phyloP scores from a whole-genome alignment of 2,888 invertebrate species.

The Eupithecia subfuscata region DNA sequence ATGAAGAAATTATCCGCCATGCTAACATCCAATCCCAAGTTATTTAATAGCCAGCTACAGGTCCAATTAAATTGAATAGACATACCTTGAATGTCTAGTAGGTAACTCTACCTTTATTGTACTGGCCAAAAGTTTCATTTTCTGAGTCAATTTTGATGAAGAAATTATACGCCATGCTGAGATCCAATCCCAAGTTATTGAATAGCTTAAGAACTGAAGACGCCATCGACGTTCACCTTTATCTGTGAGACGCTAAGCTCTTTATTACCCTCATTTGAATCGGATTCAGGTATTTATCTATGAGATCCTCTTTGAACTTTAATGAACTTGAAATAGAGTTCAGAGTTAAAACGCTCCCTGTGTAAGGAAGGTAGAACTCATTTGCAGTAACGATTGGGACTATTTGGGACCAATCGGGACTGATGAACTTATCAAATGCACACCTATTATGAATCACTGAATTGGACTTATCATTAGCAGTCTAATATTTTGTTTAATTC shows the following conservation, averaged over 20 bases:
- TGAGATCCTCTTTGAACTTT: constrained; percentile 11
- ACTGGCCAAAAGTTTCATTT: neutral
- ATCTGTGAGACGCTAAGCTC: constrained; percentile 19
- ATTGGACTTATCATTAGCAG: constrained; percentile 4
- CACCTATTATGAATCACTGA: constrained; percentile 23
- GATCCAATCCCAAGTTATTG: constrained; percentile 23
- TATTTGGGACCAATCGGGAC: constrained; percentile 22
- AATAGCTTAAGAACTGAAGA: constrained; percentile 21
- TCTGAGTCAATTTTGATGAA: neutral
- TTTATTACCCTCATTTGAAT: constrained; percentile 31
- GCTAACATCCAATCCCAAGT: constrained; percentile 13
- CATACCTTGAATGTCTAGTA: no score
- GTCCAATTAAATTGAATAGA: constrained; percentile 27
- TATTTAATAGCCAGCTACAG: constrained; percentile 25
- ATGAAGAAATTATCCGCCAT: constrained; percentile 8
- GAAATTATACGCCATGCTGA: constrained; percentile 10
- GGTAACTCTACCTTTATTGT: neutral
- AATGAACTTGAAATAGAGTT: constrained; percentile 18
- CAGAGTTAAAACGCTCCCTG: constrained; percentile 12
- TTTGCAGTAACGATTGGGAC: constrained; percentile 32
- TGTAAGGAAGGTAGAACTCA: constrained; percentile 21
- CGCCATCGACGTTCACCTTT: constrained; percentile 15
- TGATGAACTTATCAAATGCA: constrained; percentile 27
- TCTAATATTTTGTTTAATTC: neutral
- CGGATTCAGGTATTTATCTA: constrained; percentile 14